Evolutionary conservation across 1,140 invertebrate species (phyloP), one percentile per base, ranked within the genome.

Genomic region (Camponotus vicinus): DNA sequence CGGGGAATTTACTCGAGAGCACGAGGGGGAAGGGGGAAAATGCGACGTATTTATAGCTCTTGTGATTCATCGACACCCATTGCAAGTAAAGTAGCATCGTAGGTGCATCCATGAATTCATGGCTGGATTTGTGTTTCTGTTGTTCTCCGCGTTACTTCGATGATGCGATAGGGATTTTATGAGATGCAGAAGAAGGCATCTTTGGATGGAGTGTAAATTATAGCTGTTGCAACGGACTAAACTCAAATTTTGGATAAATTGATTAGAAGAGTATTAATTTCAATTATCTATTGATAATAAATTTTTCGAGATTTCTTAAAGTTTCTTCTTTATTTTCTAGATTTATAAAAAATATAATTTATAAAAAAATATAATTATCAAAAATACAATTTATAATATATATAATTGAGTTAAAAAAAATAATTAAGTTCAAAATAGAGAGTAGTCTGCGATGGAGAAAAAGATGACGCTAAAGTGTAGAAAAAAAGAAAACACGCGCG

Each of bases 61-160:
- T 57, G 69, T 83, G 79, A 73, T 83, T 83, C 79, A 83, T 83
- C 67, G 67, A 83, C 69, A 83, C 69, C 67, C 61, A 83, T 71
- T 73, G 79, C 79, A 27, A 42, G 64, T 3, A 42, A 61, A 61
- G 67, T 61, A 52, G 69, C 6, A 40, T 37, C 49, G 40, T 61
- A 32, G 21, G 27, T 71, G 77, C 63, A 55, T 71, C 18, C 37
- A n/a, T 37, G 21, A 18, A n/a, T 34, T 61, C 55, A 49, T 32
- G 69, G 1, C 45, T 61, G 55, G 57, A 83, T 83, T 80, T 70
- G 78, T 80, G 64, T 57, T 61, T 73, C 55, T 69, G 79, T 83
- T 59, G 79, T 83, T 61, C 27, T 42, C 52, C 67, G 32, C 40
- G 27, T 59, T 82, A 73, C 3, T 37, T 73, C 40, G 55, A 83